A percentile compares a stretch with the other conserved stretches of the same genome.
Evolutionary conservation across 2,888 invertebrate species (phyloP).

Genomic region (Erebia aethiops): DNA sequence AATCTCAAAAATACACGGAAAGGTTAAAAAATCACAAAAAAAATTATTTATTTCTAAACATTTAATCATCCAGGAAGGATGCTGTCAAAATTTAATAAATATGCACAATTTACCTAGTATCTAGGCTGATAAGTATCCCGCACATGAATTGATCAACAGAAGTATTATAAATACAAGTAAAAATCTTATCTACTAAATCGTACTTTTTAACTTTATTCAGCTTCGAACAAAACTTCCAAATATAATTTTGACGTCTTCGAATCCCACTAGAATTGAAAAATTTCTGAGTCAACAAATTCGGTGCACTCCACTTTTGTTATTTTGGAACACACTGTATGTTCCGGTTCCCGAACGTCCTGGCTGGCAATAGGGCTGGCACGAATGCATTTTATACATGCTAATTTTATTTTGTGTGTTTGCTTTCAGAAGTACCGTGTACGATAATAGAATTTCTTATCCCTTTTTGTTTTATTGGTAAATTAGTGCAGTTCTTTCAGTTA

Average conservation of each 20-base stretch:
- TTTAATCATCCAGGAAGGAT: too few species aligned
- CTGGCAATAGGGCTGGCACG: conserved; percentile 47
- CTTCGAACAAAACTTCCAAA: not conserved
- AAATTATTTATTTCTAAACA: too few species aligned
- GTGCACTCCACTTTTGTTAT: conserved; percentile 39
- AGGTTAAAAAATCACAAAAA: too few species aligned
- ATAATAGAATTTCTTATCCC: conserved; percentile 51
- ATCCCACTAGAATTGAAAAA: conserved; percentile 31
- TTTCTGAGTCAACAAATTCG: conserved; percentile 38
- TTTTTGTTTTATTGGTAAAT: conserved; percentile 34
- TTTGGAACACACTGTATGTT: conserved; percentile 44
- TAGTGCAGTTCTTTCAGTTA: conserved; percentile 18
- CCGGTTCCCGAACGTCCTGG: conserved; percentile 46
- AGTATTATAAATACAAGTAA: not conserved
- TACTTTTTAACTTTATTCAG: not conserved
- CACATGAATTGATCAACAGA: not conserved
- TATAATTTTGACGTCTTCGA: conserved; percentile 20
- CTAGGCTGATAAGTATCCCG: not conserved
- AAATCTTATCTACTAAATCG: not conserved
- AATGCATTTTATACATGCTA: conserved; percentile 60
- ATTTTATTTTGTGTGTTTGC: conserved; percentile 52
- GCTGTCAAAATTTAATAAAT: too few species aligned
- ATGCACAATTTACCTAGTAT: too few species aligned
- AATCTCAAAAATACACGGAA: too few species aligned
- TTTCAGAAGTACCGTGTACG: conserved; percentile 41